Conservation (phyloP, 2,888 invertebrate genomes). For the Mystacides longicornis region DNA sequence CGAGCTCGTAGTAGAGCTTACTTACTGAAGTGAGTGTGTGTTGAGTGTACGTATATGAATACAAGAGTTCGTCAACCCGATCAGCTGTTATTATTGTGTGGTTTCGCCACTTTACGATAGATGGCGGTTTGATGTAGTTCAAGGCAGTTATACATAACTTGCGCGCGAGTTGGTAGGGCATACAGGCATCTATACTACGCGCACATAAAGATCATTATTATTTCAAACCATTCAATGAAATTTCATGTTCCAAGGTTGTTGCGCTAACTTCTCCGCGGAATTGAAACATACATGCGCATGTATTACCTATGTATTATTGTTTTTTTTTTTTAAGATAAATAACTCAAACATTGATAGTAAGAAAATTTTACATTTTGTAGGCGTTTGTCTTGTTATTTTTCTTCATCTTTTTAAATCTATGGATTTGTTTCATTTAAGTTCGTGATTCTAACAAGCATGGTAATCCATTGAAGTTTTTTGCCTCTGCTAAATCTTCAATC, state of each 20-base stretch:
- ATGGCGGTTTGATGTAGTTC: conserved; percentile 1
- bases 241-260: conserved; percentile 1
- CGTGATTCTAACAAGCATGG: too few relatives aligned
- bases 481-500: too few relatives aligned
- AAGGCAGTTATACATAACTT: not conserved
- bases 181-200: too few relatives aligned
- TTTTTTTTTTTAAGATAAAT: too few relatives aligned
- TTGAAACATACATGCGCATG: not conserved
- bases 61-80: not conserved
- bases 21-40: not conserved
- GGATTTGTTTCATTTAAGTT: too few relatives aligned
- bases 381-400: too few relatives aligned
- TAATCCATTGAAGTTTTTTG: too few relatives aligned
- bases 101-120: not conserved
- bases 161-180: too few relatives aligned
- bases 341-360: too few relatives aligned
- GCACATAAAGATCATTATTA: not conserved
- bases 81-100: conserved; percentile 1
- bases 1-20: not conserved
- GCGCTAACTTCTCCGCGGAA: not conserved
- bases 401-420: too few relatives aligned
- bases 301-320: too few relatives aligned
- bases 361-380: too few relatives aligned
- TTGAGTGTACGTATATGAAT: not conserved
- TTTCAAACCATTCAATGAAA: not conserved